Evolutionary conservation across 2,113 vertebrate genomes (phyloP), one percentile per base, ranked within the genome.

Genomic region (Chloropsis cyanopogon): DNA sequence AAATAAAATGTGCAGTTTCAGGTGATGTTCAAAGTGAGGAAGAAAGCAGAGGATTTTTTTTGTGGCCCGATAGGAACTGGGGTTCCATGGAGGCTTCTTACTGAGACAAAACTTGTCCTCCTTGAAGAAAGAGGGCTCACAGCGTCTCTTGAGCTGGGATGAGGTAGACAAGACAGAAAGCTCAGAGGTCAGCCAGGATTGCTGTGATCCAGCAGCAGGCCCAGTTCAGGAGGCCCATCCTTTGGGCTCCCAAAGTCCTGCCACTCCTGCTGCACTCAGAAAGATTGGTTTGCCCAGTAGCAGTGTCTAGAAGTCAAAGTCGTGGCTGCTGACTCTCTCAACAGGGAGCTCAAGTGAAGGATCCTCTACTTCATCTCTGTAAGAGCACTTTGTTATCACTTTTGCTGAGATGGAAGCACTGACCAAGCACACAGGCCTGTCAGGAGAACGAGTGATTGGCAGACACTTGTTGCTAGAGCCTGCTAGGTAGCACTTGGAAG

Each of bases 181-280:
- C n/a, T 75, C 39, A 59, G 42, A 70, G 14, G 39, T 66, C 79
- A 79, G 22, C 17, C 21, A 71, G 61, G 24, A 15, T 14, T 70
- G 56, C 18, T 82, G 35, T 47, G 42, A 75, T 78, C 35, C 39
- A 82, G 42, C 33, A 87, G 28, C 8, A 85, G 37, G 66, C 5
- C 33, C 42, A 77, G 39, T 49, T 29, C 44, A 83, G 31, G 24
- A 80, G 11, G 29, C 29, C 7, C 20, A 64, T 42, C 28, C n/a
- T 91, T 56, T 22, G 28, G 60, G 9, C 10, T 80, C 16, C 19
- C 39, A 22, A 61, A 81, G 26, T 64, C 37, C 59, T 60, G 28
- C 33, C 19, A 10, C 28, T 50, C 33, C 6, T 0, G 0, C 24
- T 71, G 33, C 0, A 0, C 56, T 90, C 44, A 64, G 23, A 79